phyloP scores from a whole-genome alignment of 1,140 invertebrate species.

The Tetranychus cinnabarinus region DNA sequence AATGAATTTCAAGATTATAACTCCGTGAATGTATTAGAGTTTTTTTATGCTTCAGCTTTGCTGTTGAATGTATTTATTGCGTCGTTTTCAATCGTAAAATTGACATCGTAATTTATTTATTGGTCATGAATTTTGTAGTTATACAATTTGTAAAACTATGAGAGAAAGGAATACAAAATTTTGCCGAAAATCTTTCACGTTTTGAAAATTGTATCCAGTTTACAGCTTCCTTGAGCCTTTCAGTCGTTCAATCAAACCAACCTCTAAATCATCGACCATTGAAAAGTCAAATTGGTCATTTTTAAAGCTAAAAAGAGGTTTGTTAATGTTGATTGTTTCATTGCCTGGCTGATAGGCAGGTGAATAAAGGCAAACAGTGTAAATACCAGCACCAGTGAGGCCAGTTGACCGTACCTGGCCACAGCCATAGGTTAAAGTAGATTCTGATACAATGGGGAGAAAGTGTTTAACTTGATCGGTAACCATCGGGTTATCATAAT shows the following conservation, averaged over 20 bases:
- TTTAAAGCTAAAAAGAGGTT: background rate
- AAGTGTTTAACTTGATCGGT: background rate
- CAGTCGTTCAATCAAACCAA: background rate
- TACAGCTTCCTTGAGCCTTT: background rate
- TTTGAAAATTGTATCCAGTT: too few relatives aligned
- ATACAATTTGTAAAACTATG: too few relatives aligned
- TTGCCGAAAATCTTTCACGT: too few relatives aligned
- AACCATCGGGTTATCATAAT: background rate
- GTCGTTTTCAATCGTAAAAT: too few relatives aligned
- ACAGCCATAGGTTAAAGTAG: background rate
- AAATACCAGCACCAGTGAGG: background rate
- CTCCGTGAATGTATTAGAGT: too few relatives aligned
- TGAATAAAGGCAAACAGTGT: background rate
- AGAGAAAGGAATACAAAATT: too few relatives aligned
- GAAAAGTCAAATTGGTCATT: background rate
- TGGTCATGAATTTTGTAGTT: too few relatives aligned
- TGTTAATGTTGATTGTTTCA: background rate
- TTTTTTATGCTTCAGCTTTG: too few relatives aligned
- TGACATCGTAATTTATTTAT: too few relatives aligned
- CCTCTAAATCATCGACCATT: background rate
- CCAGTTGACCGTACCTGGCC: background rate
- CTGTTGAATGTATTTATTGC: too few relatives aligned
- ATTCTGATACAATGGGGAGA: background rate
- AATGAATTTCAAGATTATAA: too few relatives aligned
- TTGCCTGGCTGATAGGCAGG: background rate